Evolutionary conservation across 2,888 invertebrate species (phyloP).

Genomic region (Venustoraphidia nigricollis): DNA sequence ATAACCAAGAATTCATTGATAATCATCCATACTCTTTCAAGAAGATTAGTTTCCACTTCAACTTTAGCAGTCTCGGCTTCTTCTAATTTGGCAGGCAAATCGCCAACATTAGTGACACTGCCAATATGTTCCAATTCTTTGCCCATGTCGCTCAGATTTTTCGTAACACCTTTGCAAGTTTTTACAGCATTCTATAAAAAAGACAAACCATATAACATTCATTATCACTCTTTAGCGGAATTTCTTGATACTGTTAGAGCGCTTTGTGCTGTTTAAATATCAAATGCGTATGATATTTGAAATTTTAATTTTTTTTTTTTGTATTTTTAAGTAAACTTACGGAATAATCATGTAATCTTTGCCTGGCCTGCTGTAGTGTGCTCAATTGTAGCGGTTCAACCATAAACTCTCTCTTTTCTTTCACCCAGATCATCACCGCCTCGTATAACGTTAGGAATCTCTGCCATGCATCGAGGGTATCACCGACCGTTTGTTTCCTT

Average conservation of each 20-base stretch:
- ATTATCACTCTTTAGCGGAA: no score
- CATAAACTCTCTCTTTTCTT: conserved; percentile 66
- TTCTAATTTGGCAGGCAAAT: conserved; percentile 70
- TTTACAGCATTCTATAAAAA: conserved; percentile 63
- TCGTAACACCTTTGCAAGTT: conserved; percentile 74
- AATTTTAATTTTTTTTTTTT: background rate
- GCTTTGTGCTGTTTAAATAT: no score
- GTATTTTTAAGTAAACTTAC: conserved; percentile 29
- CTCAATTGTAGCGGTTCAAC: conserved; percentile 61
- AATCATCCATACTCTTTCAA: conserved; percentile 54
- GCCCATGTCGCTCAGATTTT: conserved; percentile 81
- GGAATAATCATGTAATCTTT: conserved; percentile 75
- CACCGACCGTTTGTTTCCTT: conserved; percentile 68
- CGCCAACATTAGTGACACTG: conserved; percentile 69
- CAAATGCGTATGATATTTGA: background rate
- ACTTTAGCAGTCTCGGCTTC: conserved; percentile 77
- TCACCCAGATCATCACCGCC: conserved; percentile 68
- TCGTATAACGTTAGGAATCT: conserved; percentile 71
- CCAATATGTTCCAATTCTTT: conserved; percentile 76
- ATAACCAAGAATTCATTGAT: background rate
- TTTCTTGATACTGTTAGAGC: no score
- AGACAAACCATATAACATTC: conserved; percentile 7
- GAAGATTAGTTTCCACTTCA: conserved; percentile 67
- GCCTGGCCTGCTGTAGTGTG: conserved; percentile 66
- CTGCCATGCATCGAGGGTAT: conserved; percentile 78